Conservation (phyloP, 1,140 invertebrate genomes). For the Thaumatotibia leucotreta region DNA sequence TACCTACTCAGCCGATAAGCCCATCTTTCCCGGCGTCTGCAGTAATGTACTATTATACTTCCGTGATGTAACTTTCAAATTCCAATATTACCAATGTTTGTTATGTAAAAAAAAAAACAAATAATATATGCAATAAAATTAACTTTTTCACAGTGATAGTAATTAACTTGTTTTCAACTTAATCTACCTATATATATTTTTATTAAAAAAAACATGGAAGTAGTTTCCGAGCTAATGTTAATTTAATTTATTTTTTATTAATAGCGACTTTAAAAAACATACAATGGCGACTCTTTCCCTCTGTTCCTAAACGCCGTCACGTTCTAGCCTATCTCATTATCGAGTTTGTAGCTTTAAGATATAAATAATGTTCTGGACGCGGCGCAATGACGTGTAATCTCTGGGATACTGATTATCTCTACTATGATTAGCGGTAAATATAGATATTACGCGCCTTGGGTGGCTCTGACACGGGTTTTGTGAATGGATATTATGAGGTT, state of each 20-base stretch:
- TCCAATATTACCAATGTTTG: too few relatives aligned
- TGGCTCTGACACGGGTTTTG: not conserved
- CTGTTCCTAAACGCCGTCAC: not conserved
- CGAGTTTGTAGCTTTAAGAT: slow-evolving; percentile 5
- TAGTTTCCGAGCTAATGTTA: not conserved
- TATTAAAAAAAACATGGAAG: not conserved
- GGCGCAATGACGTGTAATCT: slow-evolving; percentile 4
- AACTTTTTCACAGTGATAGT: too few relatives aligned
- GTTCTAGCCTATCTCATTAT: slow-evolving; percentile 7
- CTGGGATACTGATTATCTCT: not conserved
- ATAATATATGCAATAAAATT: too few relatives aligned
- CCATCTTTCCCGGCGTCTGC: too few relatives aligned
- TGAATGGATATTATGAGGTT: not conserved
- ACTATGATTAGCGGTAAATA: not conserved
- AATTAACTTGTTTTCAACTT: too few relatives aligned
- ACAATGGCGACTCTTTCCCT: not conserved
- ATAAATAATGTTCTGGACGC: slow-evolving; percentile 6
- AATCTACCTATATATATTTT: not conserved
- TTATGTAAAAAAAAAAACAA: too few relatives aligned
- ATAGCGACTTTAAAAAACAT: too few relatives aligned
- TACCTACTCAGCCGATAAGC: too few relatives aligned
- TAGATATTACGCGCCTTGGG: slow-evolving; percentile 11
- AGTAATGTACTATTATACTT: too few relatives aligned
- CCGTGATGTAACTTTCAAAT: too few relatives aligned
- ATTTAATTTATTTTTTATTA: too few relatives aligned